These are phyloP conservation scores for Xenotilapia longispinis DNA, from an alignment of 2,113 vertebrate genomes.

Conservation along the genomic window DNA sequence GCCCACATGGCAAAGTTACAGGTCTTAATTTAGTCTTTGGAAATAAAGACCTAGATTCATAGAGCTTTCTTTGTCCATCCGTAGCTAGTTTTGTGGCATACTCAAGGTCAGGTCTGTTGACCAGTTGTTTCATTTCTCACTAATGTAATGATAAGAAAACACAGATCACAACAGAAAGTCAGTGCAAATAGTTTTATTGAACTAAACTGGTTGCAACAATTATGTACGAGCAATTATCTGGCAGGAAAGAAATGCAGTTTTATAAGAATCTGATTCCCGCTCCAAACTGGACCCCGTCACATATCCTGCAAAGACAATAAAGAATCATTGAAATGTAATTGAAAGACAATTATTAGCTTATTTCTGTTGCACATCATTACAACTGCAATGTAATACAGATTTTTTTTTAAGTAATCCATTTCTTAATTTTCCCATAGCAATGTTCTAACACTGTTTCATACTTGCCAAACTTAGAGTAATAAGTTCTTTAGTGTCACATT, in stretches of 20 bases:
- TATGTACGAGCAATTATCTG: constrained; percentile 30
- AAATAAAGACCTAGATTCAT: not conserved
- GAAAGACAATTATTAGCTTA: not conserved
- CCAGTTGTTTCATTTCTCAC: not conserved
- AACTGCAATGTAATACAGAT: not conserved
- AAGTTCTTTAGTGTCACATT: not conserved
- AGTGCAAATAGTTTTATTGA: constrained; percentile 36
- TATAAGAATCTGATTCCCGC: constrained; percentile 94
- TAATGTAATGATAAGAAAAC: not conserved
- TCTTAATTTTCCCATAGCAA: not conserved
- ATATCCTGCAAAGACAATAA: constrained; percentile 75
- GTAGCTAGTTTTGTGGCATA: not conserved
- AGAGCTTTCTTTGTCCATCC: not conserved
- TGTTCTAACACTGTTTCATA: not conserved
- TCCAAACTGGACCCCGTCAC: constrained; percentile 94
- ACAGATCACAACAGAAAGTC: not conserved
- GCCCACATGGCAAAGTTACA: not conserved
- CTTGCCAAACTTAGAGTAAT: not conserved
- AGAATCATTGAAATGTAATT: not conserved
- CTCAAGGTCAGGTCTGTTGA: not conserved
- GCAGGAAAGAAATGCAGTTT: constrained; percentile 5
- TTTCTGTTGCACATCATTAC: not conserved
- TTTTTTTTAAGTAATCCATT: not conserved
- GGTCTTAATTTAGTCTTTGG: not conserved
- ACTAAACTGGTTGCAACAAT: not conserved